Conservation (phyloP, 1,140 invertebrate genomes). For the Drosophila orena region DNA sequence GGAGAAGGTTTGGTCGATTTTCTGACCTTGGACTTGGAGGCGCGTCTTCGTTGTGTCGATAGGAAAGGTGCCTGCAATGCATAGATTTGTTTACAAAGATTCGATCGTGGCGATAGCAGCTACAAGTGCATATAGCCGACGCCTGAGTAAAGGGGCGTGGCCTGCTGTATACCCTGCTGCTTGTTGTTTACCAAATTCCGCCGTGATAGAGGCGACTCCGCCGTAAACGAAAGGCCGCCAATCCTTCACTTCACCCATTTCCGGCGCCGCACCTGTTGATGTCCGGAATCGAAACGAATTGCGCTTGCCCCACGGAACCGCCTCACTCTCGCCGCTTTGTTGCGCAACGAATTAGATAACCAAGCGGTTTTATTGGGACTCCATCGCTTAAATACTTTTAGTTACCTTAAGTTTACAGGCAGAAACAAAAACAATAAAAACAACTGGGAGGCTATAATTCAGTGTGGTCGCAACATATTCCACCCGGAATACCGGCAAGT, state of each 20-base stretch:
- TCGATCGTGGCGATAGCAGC: slow-evolving; percentile 13
- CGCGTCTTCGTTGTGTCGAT: slow-evolving; percentile 98
- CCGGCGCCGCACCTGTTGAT: slow-evolving; percentile 85
- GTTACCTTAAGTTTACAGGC: slow-evolving; percentile 6
- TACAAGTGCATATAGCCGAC: neutral
- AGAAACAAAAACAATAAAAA: slow-evolving; percentile 1
- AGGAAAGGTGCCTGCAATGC: slow-evolving; percentile 95
- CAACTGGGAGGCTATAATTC: neutral
- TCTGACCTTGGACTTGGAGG: slow-evolving; percentile 97
- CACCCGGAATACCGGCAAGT: neutral
- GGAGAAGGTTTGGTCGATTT: slow-evolving; percentile 90
- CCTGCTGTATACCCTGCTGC: neutral
- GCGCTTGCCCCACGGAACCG: neutral
- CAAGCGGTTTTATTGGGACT: neutral
- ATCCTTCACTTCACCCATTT: slow-evolving; percentile 85
- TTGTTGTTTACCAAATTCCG: slow-evolving; percentile 92
- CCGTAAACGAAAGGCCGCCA: slow-evolving; percentile 97
- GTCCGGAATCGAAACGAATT: slow-evolving; percentile 18
- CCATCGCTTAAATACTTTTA: slow-evolving; percentile 4
- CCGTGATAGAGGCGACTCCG: slow-evolving; percentile 95
- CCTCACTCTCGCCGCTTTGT: neutral
- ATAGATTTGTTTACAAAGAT: slow-evolving; percentile 63
- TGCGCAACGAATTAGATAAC: slow-evolving; percentile 11
- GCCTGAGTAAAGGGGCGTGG: slow-evolving; percentile 1
- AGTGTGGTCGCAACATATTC: neutral